phyloP scores from a whole-genome alignment of 2,113 vertebrate genomes.

The Rattus norvegicus region DNA sequence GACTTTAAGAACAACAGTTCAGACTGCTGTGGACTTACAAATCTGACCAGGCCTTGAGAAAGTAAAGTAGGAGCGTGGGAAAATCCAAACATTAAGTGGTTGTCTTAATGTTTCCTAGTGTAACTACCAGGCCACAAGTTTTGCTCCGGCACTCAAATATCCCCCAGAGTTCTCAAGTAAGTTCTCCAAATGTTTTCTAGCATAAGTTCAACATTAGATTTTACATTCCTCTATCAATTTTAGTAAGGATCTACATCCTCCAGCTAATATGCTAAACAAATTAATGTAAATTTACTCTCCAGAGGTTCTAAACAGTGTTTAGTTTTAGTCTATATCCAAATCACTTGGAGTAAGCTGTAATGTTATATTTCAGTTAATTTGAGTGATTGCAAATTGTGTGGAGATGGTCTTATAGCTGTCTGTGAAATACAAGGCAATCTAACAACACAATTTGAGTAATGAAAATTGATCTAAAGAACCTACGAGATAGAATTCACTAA shows the following conservation, averaged over 20 bases:
- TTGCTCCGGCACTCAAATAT: background rate
- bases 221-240: background rate
- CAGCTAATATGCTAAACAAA: background rate
- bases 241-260: background rate
- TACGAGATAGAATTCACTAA: conserved; percentile 9
- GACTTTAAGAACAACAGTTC: background rate
- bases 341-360: background rate
- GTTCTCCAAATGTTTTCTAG: background rate
- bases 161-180: background rate
- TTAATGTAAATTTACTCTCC: background rate
- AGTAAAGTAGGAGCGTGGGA: background rate
- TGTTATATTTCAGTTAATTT: background rate
- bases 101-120: background rate
- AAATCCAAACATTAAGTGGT: background rate
- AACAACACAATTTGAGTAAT: conserved; percentile 29
- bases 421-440: background rate
- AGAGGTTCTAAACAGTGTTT: background rate
- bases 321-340: background rate
- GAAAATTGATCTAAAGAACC: conserved; percentile 50
- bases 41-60: background rate
- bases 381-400: background rate
- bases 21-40: background rate
- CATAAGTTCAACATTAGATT: background rate
- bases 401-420: background rate
- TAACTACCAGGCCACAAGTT: background rate